These are phyloP conservation scores for Motacilla alba DNA, from an alignment of 2,113 vertebrate species.

Conservation along the genomic window DNA sequence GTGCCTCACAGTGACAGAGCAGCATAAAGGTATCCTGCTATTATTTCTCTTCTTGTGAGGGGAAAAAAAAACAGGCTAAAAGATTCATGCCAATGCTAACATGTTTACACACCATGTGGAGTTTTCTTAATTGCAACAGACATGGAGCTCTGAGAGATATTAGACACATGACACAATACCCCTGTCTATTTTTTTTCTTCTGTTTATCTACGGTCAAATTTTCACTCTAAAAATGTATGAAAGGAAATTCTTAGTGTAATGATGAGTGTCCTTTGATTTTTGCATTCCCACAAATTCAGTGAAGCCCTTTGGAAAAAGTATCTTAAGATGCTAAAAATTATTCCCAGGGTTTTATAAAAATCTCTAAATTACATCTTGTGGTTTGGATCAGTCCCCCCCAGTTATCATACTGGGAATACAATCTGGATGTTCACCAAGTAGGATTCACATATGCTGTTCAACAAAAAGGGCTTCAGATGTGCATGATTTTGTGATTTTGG, in stretches of 20 bases:
- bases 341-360: conserved; percentile 41
- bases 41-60: not conserved
- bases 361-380: conserved; percentile 41
- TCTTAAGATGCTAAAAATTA: conserved; percentile 12
- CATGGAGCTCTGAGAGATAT: not conserved
- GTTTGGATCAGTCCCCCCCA: conserved; percentile 11
- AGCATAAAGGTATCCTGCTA: not conserved
- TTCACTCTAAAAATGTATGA: not conserved
- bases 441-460: not conserved
- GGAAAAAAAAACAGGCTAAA: not conserved
- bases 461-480: conserved; percentile 25
- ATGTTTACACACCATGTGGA: conserved; percentile 7
- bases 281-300: not conserved
- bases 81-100: not conserved
- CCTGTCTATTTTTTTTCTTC: not conserved
- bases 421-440: conserved; percentile 34
- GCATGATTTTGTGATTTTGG: conserved; percentile 48
- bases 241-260: not conserved
- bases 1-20: not conserved
- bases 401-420: conserved; percentile 25
- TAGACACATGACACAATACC: not conserved
- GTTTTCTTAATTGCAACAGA: conserved; percentile 29
- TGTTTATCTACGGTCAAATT: not conserved
- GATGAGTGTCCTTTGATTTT: not conserved
- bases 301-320: not conserved